Conservation (phyloP, 2,888 invertebrate species). For the Anticlea derivata region DNA sequence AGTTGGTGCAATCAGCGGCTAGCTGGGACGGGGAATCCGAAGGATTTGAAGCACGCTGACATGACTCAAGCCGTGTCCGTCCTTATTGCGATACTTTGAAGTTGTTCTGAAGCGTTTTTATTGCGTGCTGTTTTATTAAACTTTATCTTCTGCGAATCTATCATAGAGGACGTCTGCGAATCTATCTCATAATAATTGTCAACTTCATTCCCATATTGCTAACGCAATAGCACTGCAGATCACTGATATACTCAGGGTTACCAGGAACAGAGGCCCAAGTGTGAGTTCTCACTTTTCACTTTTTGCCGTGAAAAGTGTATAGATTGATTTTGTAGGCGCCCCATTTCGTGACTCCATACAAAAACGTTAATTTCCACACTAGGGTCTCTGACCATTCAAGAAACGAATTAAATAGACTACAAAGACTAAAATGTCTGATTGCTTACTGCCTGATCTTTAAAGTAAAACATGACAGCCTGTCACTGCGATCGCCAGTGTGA, state of each 20-base stretch:
- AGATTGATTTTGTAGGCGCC: too few species aligned
- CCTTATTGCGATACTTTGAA: constrained; percentile 15
- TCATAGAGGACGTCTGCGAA: too few species aligned
- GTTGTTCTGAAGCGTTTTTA: constrained; percentile 4
- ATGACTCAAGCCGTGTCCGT: constrained; percentile 18
- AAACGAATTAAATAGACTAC: neutral
- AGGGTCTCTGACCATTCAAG: too few species aligned
- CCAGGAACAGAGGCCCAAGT: too few species aligned
- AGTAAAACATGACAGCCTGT: constrained; percentile 23
- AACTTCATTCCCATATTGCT: too few species aligned
- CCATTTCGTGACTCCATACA: too few species aligned
- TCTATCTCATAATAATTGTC: too few species aligned
- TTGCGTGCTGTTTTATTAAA: constrained; percentile 6
- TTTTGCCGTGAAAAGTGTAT: too few species aligned
- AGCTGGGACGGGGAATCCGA: constrained; percentile 22
- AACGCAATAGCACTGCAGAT: too few species aligned
- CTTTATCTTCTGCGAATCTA: neutral
- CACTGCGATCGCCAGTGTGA: constrained; percentile 26
- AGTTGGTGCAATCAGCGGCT: constrained; percentile 30
- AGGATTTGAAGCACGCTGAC: constrained; percentile 25
- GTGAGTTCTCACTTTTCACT: too few species aligned
- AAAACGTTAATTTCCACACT: too few species aligned
- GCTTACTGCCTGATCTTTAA: constrained; percentile 1
- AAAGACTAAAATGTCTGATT: neutral
- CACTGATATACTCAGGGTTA: too few species aligned